phyloP scores from a whole-genome alignment of 2,113 vertebrate species.

The Sitta europaea region DNA sequence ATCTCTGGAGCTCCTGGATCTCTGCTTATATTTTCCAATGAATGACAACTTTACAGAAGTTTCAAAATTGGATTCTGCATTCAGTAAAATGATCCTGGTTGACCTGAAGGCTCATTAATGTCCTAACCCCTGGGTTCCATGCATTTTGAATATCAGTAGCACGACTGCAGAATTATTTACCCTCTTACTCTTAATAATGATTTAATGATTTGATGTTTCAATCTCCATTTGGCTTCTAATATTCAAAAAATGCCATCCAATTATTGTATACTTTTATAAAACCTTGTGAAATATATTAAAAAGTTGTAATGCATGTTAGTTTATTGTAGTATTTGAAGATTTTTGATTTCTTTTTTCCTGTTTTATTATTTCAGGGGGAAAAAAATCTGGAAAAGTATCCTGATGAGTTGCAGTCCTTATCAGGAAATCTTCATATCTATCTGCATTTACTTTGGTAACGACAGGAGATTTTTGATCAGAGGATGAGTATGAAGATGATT shows the following conservation, averaged over 20 bases:
- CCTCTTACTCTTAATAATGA: background rate
- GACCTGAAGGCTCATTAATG: background rate
- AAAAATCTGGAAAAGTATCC: conserved; percentile 33
- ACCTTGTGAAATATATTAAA: background rate
- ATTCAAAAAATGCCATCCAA: background rate
- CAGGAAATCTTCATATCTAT: conserved; percentile 48
- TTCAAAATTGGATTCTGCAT: background rate
- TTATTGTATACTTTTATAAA: background rate
- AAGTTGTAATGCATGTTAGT: background rate
- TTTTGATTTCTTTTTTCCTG: background rate
- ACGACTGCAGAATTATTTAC: background rate
- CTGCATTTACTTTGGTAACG: conserved; percentile 65
- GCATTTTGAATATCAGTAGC: background rate
- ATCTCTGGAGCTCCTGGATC: background rate
- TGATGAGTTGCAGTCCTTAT: conserved; percentile 19
- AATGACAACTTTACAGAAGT: background rate
- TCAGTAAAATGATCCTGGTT: background rate
- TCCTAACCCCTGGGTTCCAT: background rate
- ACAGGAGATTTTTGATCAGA: conserved; percentile 54
- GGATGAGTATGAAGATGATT: conserved; percentile 50
- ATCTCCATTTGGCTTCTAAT: background rate
- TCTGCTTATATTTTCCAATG: background rate
- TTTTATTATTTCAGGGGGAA: background rate
- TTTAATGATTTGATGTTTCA: background rate
- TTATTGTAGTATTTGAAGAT: background rate